Evolutionary conservation across 2,113 vertebrate genomes (phyloP).

Genomic region (Tachycineta bicolor): DNA sequence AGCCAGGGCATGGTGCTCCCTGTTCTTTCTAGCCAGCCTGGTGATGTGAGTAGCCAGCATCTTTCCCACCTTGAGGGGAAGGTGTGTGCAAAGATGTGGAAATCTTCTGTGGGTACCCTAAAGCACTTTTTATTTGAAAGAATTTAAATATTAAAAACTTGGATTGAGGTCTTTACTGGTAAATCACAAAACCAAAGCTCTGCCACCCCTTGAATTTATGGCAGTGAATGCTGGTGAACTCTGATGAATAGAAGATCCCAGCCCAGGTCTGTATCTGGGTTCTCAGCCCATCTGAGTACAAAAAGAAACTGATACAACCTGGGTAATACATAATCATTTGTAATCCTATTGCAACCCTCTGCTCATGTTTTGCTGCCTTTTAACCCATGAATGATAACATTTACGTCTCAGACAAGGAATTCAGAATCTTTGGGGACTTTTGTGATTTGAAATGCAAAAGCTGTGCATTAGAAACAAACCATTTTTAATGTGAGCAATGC

Average conservation of each 20-base stretch:
- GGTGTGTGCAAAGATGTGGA: not conserved
- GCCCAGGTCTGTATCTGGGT: not conserved
- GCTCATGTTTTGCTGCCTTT: not conserved
- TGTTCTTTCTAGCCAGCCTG: not conserved
- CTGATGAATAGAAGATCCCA: not conserved
- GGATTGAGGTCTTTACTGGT: too few relatives aligned
- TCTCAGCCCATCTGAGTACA: not conserved
- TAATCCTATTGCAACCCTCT: slow-evolving; percentile 54
- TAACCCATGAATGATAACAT: not conserved
- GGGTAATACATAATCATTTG: slow-evolving; percentile 50
- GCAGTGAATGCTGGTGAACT: not conserved
- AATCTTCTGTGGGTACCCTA: not conserved
- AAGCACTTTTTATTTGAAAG: not conserved
- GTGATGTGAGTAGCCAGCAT: not conserved
- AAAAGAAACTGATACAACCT: slow-evolving; percentile 20
- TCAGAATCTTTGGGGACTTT: not conserved
- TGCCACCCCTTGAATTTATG: not conserved
- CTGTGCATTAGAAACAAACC: not conserved
- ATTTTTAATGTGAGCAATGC: not conserved
- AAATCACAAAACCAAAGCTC: not conserved
- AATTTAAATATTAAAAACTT: not conserved
- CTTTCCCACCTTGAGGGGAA: not conserved
- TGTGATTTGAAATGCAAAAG: not conserved
- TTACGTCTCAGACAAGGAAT: not conserved
- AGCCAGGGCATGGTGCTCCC: not conserved